phyloP scores from a whole-genome alignment of 2,888 invertebrate species.

The Baccha elongata region DNA sequence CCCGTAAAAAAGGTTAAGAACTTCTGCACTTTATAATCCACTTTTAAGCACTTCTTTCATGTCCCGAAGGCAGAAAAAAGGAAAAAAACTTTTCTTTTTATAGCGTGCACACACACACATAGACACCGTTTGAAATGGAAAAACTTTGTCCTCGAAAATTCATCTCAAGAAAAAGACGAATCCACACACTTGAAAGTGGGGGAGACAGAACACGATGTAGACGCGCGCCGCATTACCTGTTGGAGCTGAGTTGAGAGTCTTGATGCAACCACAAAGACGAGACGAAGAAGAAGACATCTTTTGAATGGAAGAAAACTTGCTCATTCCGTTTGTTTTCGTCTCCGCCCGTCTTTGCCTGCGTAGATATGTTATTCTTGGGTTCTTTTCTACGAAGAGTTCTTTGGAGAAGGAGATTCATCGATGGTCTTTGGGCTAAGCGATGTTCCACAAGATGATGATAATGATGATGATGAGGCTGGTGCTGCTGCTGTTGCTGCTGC shows the following conservation, averaged over 20 bases:
- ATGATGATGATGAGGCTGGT: conserved; percentile 57
- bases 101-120: conserved; percentile 37
- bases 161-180: conserved; percentile 34
- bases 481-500: conserved; percentile 40
- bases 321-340: conserved; percentile 9
- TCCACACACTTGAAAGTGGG: conserved; percentile 41
- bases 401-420: conserved; percentile 41
- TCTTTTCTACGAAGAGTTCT: not conserved
- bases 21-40: conserved; percentile 66
- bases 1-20: conserved; percentile 63
- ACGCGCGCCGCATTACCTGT: conserved; percentile 36
- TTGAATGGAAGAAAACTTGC: conserved; percentile 36
- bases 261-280: not conserved
- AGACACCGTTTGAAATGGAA: conserved; percentile 56
- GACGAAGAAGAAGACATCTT: conserved; percentile 18
- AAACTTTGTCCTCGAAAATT: conserved; percentile 64
- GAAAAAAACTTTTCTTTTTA: conserved; percentile 19
- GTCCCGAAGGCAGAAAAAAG: not conserved
- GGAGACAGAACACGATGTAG: conserved; percentile 50
- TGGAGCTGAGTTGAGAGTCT: not conserved
- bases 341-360: not conserved
- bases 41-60: conserved; percentile 64
- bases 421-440: conserved; percentile 53
- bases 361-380: conserved; percentile 24
- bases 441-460: conserved; percentile 48